These are phyloP conservation scores for Alca torda DNA, from an alignment of 2,797 vertebrate genomes.

Conservation along the genomic window DNA sequence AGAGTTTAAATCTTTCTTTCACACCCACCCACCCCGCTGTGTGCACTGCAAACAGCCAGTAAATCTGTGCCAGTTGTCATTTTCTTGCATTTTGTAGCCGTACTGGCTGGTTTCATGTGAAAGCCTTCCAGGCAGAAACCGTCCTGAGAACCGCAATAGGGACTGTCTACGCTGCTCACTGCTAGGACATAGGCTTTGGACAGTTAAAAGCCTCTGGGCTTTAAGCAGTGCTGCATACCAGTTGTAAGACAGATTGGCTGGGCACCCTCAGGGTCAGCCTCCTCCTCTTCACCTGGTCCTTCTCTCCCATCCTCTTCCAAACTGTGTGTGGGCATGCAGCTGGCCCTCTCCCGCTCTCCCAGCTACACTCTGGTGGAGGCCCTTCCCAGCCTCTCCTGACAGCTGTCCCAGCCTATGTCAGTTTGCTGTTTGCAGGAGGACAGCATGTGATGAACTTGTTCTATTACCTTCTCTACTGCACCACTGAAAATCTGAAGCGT, in stretches of 20 bases:
- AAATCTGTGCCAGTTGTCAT: not conserved
- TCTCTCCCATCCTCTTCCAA: not conserved
- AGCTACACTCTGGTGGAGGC: not conserved
- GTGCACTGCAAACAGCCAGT: not conserved
- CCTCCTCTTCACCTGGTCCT: not conserved
- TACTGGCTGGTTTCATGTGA: not conserved
- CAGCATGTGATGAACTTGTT: not conserved
- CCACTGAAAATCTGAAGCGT: not conserved
- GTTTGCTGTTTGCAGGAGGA: not conserved
- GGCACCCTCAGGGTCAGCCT: not conserved
- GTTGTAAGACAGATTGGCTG: not conserved
- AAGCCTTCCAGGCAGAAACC: not conserved
- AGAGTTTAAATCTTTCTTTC: not conserved
- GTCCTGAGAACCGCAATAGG: not conserved
- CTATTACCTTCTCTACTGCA: not conserved
- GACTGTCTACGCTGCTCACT: not conserved
- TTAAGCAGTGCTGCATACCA: not conserved
- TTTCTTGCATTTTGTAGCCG: not conserved
- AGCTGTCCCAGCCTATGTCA: rapidly evolving
- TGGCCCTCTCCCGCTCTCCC: not conserved
- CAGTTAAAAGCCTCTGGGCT: not conserved
- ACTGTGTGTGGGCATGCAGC: not conserved
- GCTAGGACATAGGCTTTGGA: not conserved
- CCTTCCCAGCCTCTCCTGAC: not conserved
- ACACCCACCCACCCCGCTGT: rapidly evolving